Conservation (phyloP, 2,113 vertebrate genomes). For the Plecotus auritus region DNA sequence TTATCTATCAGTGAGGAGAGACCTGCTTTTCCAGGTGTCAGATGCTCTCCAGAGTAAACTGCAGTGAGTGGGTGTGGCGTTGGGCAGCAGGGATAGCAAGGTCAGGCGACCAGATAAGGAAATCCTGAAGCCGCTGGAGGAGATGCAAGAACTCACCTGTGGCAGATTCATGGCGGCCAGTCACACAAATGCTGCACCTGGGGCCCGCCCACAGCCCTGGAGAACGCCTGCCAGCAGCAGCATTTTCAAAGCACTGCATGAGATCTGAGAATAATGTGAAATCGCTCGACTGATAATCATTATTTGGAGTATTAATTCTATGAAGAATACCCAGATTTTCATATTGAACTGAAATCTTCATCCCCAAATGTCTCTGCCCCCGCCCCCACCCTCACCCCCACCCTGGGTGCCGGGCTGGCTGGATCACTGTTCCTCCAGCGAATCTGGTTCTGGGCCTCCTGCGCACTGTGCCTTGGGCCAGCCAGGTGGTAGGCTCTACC, state of each 20-base stretch:
- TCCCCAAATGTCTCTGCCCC: not conserved
- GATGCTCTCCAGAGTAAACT: not conserved
- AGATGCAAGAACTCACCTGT: not conserved
- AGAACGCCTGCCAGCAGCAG: not conserved
- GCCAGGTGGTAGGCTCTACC: not conserved
- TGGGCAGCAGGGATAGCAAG: not conserved
- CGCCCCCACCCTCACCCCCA: not conserved
- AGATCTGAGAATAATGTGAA: not conserved
- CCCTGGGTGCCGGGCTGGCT: not conserved
- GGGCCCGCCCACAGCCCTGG: not conserved
- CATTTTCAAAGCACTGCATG: not conserved
- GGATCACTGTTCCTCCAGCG: not conserved
- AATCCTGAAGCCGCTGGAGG: not conserved
- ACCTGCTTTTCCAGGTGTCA: not conserved
- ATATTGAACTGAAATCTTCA: not conserved
- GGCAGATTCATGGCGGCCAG: not conserved
- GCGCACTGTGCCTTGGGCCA: not conserved
- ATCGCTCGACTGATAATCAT: not conserved
- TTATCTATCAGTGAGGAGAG: not conserved
- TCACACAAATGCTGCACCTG: not conserved
- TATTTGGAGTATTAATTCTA: not conserved
- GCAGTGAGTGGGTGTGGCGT: not conserved
- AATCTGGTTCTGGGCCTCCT: not conserved
- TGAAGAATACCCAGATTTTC: not conserved
- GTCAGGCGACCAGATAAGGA: not conserved